Evolutionary conservation across 1,140 invertebrate genomes (phyloP), one percentile per base, ranked within the genome.

Genomic region (Musca domestica): DNA sequence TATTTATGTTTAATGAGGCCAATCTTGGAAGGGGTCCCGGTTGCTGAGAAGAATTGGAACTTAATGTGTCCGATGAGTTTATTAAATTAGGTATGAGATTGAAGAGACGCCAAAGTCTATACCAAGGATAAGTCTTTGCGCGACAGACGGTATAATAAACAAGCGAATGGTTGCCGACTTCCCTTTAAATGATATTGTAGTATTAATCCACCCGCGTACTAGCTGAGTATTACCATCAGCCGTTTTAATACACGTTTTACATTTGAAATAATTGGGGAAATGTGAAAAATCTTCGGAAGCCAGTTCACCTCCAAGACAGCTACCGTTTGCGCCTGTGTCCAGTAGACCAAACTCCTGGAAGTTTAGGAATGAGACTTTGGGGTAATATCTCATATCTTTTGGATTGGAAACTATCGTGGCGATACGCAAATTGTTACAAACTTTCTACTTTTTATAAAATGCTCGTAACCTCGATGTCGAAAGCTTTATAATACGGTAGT

Each of bases 351-450:
- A 51, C 19, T 67, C 65, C 9, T 12, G 5, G n/a, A 20, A 56
- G 20, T 67, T 67, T 52, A 67, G 9, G 41, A 67, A 67, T 4
- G 52, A 66, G 2, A 49, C 48, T 30, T 66, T 22, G 14, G 19
- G 14, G 12, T 66, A 27, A 22, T 19, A 49, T 27, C 48, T 15
- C 20, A 23, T 12, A 54, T 54, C 51, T 12, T 54, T 23, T 23
- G 51, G 23, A 22, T 54, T 54, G 7, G 19, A 12, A 12, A 66
- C 14, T 17, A 66, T 49, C 15, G 49, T 12, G 2, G 48, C 51
- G 25, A 49, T 22, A 5, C 49, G 20, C 22, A 66, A 48, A 30
- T 66, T 66, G 4, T 15, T 23, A 19, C 23, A 49, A 10, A 51
- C 9, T 19, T 66, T 66, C 6, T 19, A 27, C 22, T 20, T 20